Evolutionary conservation across 2,797 vertebrate species (phyloP), one percentile per base, ranked within the genome.

Genomic region (Danio jaintianensis): DNA sequence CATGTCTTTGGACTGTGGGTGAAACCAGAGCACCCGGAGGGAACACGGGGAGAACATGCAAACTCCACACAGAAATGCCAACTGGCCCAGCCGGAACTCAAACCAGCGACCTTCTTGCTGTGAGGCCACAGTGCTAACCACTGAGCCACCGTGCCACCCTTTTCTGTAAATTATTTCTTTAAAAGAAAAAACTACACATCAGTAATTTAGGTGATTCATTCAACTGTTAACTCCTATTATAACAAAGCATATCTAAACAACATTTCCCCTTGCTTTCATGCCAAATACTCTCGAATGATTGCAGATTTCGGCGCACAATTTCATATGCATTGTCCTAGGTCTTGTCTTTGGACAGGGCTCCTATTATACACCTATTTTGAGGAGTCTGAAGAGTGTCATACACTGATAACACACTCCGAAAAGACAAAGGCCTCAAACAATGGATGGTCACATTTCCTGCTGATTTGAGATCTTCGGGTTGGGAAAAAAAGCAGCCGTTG

Each of bases 381-480:
- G 13, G n/a, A 66, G 59, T 43, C 52, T 55, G 63, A 67, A 59
- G 69, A 68, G 53, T 78, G 76, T 59, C 12, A 29, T 12, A 42
- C 18, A 36, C 53, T 59, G 64, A 78, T 78, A 69, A 69, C 42
- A 78, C 40, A 64, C 42, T 78, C 64, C 48, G 22, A 67, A 77
- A 77, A 77, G 63, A 67, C 62, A 67, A 77, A 77, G 42, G 52
- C 20, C 75, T 55, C 45, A 10, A 67, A 77, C 50, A 77, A 77
- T 67, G 67, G 75, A 77, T n/a, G 9, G 20, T 38, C 1, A 10
- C 63, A 56, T 67, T 66, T 56, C 59, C 82, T 40, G 20, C 79
- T 84, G 84, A 82, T 70, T 78, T 77, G 66, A 79, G 53, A 67
- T 85, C 55, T 67, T 73, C 62, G 40, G 40, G 29, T 22, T 73